Percentiles rank a stretch among this genome's conserved stretches.
Conservation (phyloP, 1,140 invertebrate species). For the Piezodorus guildinii region DNA sequence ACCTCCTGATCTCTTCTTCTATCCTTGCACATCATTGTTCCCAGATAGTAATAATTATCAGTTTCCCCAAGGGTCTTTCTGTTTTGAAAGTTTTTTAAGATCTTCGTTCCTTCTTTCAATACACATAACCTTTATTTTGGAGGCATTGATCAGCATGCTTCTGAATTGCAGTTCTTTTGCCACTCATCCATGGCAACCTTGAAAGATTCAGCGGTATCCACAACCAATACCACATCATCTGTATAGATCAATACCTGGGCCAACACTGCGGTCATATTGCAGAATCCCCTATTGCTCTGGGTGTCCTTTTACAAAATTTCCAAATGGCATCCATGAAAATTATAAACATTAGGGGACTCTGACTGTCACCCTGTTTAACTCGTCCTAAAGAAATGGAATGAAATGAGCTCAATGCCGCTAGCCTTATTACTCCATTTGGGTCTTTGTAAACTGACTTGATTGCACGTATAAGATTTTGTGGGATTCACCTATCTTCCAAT, state of each 20-base stretch:
- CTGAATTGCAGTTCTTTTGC: neutral
- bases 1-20: neutral
- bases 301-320: neutral
- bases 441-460: too few relatives aligned
- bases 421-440: too few relatives aligned
- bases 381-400: too few relatives aligned
- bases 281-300: neutral
- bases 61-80: neutral
- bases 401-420: too few relatives aligned
- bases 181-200: neutral
- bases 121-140: slow-evolving; percentile 9
- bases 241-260: neutral
- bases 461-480: too few relatives aligned
- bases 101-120: neutral
- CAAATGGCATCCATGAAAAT: neutral
- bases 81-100: neutral
- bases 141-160: neutral
- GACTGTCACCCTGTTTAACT: too few relatives aligned
- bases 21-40: neutral
- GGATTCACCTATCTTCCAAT: too few relatives aligned
- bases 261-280: neutral
- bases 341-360: slow-evolving; percentile 23
- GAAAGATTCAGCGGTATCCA: too few relatives aligned
- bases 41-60: neutral
- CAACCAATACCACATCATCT: neutral